A percentile compares a stretch with the other conserved stretches of the same genome.
phyloP scores from a whole-genome alignment of 2,797 vertebrate genomes.

The Dallia pectoralis region DNA sequence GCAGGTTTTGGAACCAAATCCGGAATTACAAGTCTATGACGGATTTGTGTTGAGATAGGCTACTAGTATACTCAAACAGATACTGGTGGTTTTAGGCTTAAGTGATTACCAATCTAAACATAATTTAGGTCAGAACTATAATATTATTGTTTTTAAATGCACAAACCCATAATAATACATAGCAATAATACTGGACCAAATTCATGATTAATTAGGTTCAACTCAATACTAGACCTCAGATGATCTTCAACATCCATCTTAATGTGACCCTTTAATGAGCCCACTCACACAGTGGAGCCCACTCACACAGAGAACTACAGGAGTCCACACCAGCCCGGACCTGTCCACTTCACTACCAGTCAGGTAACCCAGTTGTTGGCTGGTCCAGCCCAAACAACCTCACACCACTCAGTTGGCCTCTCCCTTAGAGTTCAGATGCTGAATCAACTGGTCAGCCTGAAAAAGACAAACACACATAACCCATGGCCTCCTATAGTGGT shows the following conservation, averaged over 20 bases:
- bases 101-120: too few species aligned
- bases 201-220: not conserved
- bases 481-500: not conserved
- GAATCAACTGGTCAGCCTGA: conserved; percentile 90
- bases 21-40: too few species aligned
- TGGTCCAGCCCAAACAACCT: not conserved
- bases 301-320: not conserved
- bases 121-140: not conserved
- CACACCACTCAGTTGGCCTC: conserved; percentile 63
- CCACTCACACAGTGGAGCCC: not conserved
- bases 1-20: too few species aligned
- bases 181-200: not conserved
- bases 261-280: not conserved
- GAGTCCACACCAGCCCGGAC: not conserved
- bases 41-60: too few species aligned
- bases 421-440: conserved; percentile 79
- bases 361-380: not conserved
- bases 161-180: too few species aligned
- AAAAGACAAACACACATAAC: conserved; percentile 45
- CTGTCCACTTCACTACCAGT: conserved; percentile 2
- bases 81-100: too few species aligned
- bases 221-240: not conserved
- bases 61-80: too few species aligned
- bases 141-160: not conserved
- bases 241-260: not conserved